Base-by-base conservation (phyloP, 2,888 invertebrate genomes). In the Lydus trimaculatus region DNA sequence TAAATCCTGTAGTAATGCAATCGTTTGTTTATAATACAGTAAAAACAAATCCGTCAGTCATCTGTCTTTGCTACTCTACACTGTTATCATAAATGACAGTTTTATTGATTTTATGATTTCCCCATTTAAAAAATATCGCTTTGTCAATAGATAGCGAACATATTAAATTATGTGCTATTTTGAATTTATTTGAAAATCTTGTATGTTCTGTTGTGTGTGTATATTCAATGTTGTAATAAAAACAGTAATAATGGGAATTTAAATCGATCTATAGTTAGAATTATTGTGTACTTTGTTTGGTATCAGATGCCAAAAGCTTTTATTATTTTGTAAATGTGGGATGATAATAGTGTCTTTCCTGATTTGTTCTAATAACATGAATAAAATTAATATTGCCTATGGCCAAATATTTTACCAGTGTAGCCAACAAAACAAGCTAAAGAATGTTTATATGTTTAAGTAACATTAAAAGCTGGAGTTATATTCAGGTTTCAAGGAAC, bases 41-140 rank as follows among this genome's bases (percentile, higher is more conserved):
- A 83, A 85, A 85, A 85, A 84, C 84, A 84, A 48, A 84, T 81
- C 84, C 82, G 83, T 85, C 85, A 85, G 84, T 85, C 85, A 85
- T 84, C 83, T 85, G 85, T 83, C 83, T 82, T 82, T 82, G 80
- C 82, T 81, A 82, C 80, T 83, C 79, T 82, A 81, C 81, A 78
- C 82, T 82, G 82, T 81, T 79, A 74, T 52, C 43, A 39, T 36
- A 62, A 60, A 69, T 58, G 39, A 31, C 33, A 36, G 48, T 64
- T 63, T 48, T 43, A 33, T 61, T 20, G 23, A 36, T 66, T 63
- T 66, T 66, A 58, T 23, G 31, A 59, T 39, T 43, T 25, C 8
- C 25, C 43, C 58, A 67, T 66, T 52, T 31, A 43, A 31, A 43
- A 43, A 36, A 33, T 20, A 15, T 36, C n/a, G 17, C 20, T 43